Percentiles rank a stretch among this genome's conserved stretches.
Conservation (phyloP, 2,113 vertebrate species). For the Carlito syrichta region DNA sequence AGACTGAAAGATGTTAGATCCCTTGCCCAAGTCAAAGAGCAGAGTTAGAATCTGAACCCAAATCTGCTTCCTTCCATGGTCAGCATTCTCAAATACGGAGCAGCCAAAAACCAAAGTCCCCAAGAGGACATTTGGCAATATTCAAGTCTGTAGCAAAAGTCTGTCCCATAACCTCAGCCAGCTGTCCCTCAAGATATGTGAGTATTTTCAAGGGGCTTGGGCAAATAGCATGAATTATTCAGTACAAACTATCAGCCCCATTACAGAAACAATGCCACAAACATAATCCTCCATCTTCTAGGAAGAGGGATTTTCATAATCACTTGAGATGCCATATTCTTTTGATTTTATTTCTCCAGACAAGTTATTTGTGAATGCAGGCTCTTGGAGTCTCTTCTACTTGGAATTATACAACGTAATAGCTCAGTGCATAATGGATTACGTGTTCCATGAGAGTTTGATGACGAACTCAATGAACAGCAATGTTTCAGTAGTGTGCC, state of each 20-base stretch:
- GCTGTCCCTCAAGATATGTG: slow-evolving; percentile 31
- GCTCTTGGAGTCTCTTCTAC: slow-evolving; percentile 28
- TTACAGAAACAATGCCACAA: slow-evolving; percentile 55
- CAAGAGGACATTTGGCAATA: slow-evolving; percentile 29
- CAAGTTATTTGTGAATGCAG: slow-evolving; percentile 24
- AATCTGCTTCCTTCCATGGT: background rate
- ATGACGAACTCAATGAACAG: slow-evolving; percentile 47
- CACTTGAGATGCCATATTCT: slow-evolving; percentile 28
- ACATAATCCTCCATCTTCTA: background rate
- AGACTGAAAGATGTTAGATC: background rate
- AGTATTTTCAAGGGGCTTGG: slow-evolving; percentile 41
- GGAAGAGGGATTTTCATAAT: slow-evolving; percentile 36
- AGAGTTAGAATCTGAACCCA: background rate
- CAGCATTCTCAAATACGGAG: background rate
- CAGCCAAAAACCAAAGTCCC: background rate
- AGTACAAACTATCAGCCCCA: slow-evolving; percentile 36
- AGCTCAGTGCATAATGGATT: slow-evolving; percentile 26
- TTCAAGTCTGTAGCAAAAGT: background rate
- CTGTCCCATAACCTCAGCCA: slow-evolving; percentile 54
- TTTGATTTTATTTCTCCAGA: slow-evolving; percentile 61
- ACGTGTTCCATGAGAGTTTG: background rate
- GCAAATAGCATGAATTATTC: slow-evolving; percentile 62
- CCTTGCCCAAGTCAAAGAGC: background rate
- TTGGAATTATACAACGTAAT: slow-evolving; percentile 43
- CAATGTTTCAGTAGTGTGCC: background rate